phyloP scores from a whole-genome alignment of 1,140 invertebrate genomes.

The Drosophila asahinai region DNA sequence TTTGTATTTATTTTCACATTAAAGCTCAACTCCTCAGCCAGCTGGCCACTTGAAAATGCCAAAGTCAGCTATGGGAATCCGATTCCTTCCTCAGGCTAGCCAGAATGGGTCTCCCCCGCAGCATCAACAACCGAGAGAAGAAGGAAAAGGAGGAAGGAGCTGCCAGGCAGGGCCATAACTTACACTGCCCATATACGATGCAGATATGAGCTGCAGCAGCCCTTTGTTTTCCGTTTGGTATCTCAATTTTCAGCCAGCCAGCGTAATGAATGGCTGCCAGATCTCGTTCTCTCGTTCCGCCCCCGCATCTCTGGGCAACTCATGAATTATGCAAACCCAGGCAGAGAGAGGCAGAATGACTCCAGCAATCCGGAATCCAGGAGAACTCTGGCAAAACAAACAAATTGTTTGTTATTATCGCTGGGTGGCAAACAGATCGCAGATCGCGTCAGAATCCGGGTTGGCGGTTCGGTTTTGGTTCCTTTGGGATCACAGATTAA shows the following conservation, averaged over 20 bases:
- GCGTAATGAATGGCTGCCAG: constrained; percentile 43
- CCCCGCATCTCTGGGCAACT: constrained; percentile 41
- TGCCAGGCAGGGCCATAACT: constrained; percentile 29
- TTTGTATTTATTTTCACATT: neutral
- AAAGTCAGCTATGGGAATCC: constrained; percentile 27
- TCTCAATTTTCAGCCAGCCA: constrained; percentile 46
- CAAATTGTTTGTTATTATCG: constrained; percentile 60
- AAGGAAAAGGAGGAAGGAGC: neutral
- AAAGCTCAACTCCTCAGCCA: constrained; percentile 1
- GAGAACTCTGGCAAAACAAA: constrained; percentile 39
- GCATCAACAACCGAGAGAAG: too few relatives aligned
- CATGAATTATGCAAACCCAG: constrained; percentile 40
- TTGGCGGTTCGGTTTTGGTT: neutral
- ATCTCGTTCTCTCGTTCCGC: constrained; percentile 32
- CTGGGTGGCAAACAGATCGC: constrained; percentile 40
- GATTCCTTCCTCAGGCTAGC: constrained; percentile 17
- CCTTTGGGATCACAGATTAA: constrained; percentile 30
- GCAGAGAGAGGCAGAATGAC: constrained; percentile 7
- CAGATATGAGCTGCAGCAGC: constrained; percentile 28
- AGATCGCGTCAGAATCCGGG: constrained; percentile 44
- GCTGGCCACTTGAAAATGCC: constrained; percentile 28
- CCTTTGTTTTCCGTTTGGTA: constrained; percentile 44
- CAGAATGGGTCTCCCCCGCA: constrained; percentile 8
- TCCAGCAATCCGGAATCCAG: neutral
- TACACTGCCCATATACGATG: constrained; percentile 52